Conservation (phyloP, 2,888 invertebrate genomes). For the Atherix ibis region DNA sequence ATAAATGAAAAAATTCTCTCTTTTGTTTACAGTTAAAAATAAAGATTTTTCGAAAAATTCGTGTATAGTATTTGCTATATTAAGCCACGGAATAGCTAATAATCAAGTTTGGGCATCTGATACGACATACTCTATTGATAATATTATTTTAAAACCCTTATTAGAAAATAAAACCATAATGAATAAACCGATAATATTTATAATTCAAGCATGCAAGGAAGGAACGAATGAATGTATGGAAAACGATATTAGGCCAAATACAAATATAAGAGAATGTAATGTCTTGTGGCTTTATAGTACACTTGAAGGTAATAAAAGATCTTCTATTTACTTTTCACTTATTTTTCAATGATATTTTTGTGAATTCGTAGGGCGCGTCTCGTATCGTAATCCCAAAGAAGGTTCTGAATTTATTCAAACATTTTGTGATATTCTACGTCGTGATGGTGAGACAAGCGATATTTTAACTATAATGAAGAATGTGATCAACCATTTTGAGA, state of each 20-base stretch:
- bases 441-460: slow-evolving; percentile 16
- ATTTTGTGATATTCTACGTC: slow-evolving; percentile 22
- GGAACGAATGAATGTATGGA: slow-evolving; percentile 6
- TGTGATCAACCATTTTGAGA: slow-evolving; percentile 18
- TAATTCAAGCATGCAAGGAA: slow-evolving; percentile 31
- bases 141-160: slow-evolving; percentile 25
- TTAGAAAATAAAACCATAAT: slow-evolving; percentile 21
- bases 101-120: slow-evolving; percentile 25
- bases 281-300: slow-evolving; percentile 25
- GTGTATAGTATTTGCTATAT: slow-evolving; percentile 23
- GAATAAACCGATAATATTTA: slow-evolving; percentile 27
- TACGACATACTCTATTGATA: slow-evolving; percentile 22
- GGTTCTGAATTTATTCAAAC: slow-evolving; percentile 27
- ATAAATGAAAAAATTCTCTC: too few relatives aligned
- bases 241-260: background rate
- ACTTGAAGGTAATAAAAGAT: slow-evolving; percentile 25
- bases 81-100: slow-evolving; percentile 25
- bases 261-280: too few relatives aligned
- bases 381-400: slow-evolving; percentile 4
- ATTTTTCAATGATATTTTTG: background rate
- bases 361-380: slow-evolving; percentile 3
- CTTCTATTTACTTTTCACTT: background rate
- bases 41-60: slow-evolving; percentile 22
- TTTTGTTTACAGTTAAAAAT: slow-evolving; percentile 20
- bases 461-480: slow-evolving; percentile 25